Base-by-base conservation (phyloP, 2,113 vertebrate species). In the Equus przewalskii region DNA sequence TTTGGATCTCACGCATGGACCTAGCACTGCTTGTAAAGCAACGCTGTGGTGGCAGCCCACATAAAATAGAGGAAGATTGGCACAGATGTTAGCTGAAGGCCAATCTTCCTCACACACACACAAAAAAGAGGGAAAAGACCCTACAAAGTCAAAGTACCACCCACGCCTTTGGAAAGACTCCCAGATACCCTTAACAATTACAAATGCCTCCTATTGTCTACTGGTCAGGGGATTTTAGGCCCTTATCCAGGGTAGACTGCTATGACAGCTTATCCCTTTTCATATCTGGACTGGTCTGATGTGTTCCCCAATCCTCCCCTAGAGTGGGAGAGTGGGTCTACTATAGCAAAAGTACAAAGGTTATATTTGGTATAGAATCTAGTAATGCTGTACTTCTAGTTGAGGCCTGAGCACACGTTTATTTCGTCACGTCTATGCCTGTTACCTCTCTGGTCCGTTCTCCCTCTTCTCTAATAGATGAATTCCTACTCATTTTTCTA, bases 111-210 rank as follows among this genome's bases (percentile, higher is more conserved):
- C 36, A 41, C 36, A 41, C 36, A 41, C 36, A 41, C 36, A 41
- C 36, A 67, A 70, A 86, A 91, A 51, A 90, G 46, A 97, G 93
- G 84, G 78, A 95, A 41, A 83, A 89, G 92, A 91, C 80, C 49
- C 28, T 89, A 75, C 73, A n/a, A 97, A 97, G 87, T 94, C 54
- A 91, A 96, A 96, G 93, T 92, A 94, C 56, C 22, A 78, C 5
- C n/a, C 22, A 70, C 26, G 28, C 8, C 44, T 60, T 69, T 70
- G 22, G 33, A 92, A 88, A 94, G 46, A 84, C 28, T 89, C 54
- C 12, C 56, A 78, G 30, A 91, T 28, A 91, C 73, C n/a, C 44
- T 67, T 95, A 78, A 86, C 30, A 91, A 91, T 46, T 70, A 51
- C 24, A 72, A 82, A 82, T n/a, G 33, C 15, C n/a, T 75, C 62